A percentile compares a stretch with the other conserved stretches of the same genome.
Evolutionary conservation across 64 coral and sea anemone genomes (phyloP).

Genomic region (Actinia equina): DNA sequence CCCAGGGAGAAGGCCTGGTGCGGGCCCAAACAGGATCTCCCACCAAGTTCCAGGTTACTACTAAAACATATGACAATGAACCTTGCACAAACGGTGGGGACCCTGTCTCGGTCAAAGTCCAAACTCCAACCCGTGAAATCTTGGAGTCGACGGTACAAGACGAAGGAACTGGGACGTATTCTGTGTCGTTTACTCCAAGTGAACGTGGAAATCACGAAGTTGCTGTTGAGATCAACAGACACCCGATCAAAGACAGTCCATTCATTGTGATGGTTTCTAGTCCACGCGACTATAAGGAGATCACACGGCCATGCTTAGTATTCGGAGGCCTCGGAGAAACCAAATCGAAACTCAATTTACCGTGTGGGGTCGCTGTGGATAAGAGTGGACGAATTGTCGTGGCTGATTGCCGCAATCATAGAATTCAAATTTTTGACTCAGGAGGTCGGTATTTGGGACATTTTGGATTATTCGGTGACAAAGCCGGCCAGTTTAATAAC

Average conservation of each 20-base stretch:
- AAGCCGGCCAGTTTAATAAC: conserved; percentile 87
- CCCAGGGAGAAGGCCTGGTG: conserved; percentile 69
- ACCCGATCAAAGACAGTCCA: conserved; percentile 72
- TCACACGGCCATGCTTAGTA: conserved; percentile 48
- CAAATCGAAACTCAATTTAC: conserved; percentile 80
- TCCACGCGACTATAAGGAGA: conserved; percentile 68
- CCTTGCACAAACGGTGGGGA: conserved; percentile 69
- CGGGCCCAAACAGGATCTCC: conserved; percentile 65
- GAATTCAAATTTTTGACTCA: conserved; percentile 80
- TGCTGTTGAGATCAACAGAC: conserved; percentile 54
- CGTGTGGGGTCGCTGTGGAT: conserved; percentile 91
- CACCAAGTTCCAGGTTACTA: conserved; percentile 54
- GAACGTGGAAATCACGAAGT: conserved; percentile 59
- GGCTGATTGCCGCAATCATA: conserved; percentile 91
- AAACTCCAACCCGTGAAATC: conserved; percentile 24
- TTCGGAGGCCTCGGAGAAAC: conserved; percentile 62
- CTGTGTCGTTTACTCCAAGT: conserved; percentile 60
- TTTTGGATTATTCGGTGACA: conserved; percentile 79
- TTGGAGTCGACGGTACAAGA: conserved; percentile 48
- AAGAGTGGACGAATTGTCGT: conserved; percentile 63
- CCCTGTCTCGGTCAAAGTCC: conserved; percentile 57
- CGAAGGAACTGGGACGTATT: conserved; percentile 67
- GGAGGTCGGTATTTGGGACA: conserved; percentile 62
- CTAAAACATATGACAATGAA: conserved; percentile 58
- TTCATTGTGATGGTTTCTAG: conserved; percentile 58